A percentile compares a stretch with the other conserved stretches of the same genome.
Evolutionary conservation across 2,113 vertebrate species (phyloP).

Genomic region (Perccottus glenii): DNA sequence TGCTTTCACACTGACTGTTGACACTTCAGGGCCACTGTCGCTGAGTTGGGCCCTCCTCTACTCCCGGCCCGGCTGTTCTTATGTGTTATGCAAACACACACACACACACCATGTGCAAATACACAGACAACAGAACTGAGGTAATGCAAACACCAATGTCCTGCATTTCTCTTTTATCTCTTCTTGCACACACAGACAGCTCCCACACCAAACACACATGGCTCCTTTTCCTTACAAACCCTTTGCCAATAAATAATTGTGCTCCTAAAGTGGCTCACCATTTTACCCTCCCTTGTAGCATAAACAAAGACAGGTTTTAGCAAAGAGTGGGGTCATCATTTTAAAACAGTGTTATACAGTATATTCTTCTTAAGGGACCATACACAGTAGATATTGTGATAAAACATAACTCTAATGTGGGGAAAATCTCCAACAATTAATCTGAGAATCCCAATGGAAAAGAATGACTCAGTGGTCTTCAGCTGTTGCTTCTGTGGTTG

Average conservation of each 20-base stretch:
- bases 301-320: slow-evolving; percentile 12
- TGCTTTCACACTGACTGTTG: slow-evolving; percentile 38
- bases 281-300: background rate
- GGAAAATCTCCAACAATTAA: slow-evolving; percentile 11
- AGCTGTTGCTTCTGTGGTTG: slow-evolving; percentile 19
- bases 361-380: slow-evolving; percentile 11
- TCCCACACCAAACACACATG: background rate
- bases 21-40: slow-evolving; percentile 51
- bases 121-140: slow-evolving; percentile 8
- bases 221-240: background rate
- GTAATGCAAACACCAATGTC: slow-evolving; percentile 36
- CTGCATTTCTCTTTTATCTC: slow-evolving; percentile 1
- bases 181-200: background rate
- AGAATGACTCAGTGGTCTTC: slow-evolving; percentile 4
- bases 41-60: slow-evolving; percentile 8
- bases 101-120: background rate
- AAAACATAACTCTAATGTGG: slow-evolving; percentile 15
- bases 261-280: background rate
- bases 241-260: background rate
- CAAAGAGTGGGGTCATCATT: background rate
- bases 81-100: slow-evolving; percentile 37
- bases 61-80: slow-evolving; percentile 43
- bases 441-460: slow-evolving; percentile 16
- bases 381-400: slow-evolving; percentile 18
- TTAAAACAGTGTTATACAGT: slow-evolving; percentile 8